phyloP scores from a whole-genome alignment of 2,113 vertebrate species.

The Tapirus terrestris region DNA sequence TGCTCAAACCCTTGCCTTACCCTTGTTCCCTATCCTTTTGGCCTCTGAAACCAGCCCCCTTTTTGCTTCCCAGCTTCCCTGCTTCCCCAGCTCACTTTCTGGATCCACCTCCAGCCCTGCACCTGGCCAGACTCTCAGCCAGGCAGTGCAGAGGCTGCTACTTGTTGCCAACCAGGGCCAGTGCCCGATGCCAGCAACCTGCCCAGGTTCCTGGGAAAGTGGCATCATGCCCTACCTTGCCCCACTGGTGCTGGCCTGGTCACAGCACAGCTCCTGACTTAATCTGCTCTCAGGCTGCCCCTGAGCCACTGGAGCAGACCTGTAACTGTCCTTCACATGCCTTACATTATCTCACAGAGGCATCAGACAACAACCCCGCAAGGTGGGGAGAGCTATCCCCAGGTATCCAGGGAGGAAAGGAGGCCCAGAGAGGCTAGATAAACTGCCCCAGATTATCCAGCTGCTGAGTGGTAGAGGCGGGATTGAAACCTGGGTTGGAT shows the following conservation, averaged over 20 bases:
- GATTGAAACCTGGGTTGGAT: background rate
- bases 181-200: background rate
- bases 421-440: background rate
- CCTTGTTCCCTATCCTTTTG: background rate
- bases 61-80: background rate
- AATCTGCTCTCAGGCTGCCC: background rate
- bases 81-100: background rate
- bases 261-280: background rate
- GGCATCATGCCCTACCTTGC: background rate
- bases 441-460: too few relatives aligned
- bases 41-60: too few relatives aligned
- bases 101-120: background rate
- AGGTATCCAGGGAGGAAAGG: background rate
- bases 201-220: background rate
- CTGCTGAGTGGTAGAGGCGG: background rate
- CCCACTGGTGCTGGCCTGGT: accelerated
- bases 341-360: background rate
- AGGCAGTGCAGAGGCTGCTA: background rate
- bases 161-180: background rate
- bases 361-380: background rate
- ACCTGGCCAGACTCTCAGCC: background rate
- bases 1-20: background rate
- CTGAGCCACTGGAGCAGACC: background rate
- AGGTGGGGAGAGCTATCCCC: background rate
- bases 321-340: background rate